A percentile compares a stretch with the other conserved stretches of the same genome.
phyloP scores from a whole-genome alignment of 2,113 vertebrate genomes.

The Neoarius graeffei region DNA sequence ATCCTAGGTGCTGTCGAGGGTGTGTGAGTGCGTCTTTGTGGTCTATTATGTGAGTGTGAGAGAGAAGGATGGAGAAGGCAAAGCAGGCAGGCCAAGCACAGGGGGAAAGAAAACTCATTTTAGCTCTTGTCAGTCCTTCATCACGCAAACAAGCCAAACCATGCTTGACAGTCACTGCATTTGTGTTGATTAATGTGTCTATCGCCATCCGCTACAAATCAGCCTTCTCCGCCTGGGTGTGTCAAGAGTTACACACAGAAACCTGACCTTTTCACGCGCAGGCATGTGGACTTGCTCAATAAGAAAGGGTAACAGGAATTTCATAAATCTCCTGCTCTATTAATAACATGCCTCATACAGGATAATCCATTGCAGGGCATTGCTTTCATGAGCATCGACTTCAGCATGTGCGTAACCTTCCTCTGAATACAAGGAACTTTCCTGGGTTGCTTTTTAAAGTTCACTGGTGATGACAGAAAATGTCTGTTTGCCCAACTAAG shows the following conservation, averaged over 20 bases:
- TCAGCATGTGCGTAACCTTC: background rate
- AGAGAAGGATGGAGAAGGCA: constrained; percentile 18
- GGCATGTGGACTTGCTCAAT: constrained; percentile 37
- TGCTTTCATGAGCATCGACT: background rate
- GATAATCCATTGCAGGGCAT: background rate
- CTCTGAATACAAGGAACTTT: background rate
- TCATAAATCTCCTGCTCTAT: background rate
- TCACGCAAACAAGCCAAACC: constrained; percentile 51
- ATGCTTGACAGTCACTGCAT: constrained; percentile 53
- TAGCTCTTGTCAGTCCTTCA: constrained; percentile 58
- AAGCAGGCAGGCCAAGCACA: constrained; percentile 9
- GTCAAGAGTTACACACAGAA: constrained; percentile 37
- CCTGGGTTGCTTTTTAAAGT: background rate
- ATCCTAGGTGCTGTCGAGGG: background rate
- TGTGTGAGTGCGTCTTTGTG: constrained; percentile 32
- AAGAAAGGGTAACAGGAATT: constrained; percentile 13
- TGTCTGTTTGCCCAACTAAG: background rate
- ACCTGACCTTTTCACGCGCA: constrained; percentile 37
- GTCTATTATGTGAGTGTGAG: constrained; percentile 12
- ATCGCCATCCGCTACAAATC: constrained; percentile 47
- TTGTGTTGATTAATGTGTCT: constrained; percentile 56
- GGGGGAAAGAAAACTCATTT: constrained; percentile 63
- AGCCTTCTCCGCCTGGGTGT: constrained; percentile 11
- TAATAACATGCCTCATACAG: background rate
- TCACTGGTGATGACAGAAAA: background rate